Conservation (phyloP, 2,888 invertebrate genomes). For the Taphrorychus bicolor region DNA sequence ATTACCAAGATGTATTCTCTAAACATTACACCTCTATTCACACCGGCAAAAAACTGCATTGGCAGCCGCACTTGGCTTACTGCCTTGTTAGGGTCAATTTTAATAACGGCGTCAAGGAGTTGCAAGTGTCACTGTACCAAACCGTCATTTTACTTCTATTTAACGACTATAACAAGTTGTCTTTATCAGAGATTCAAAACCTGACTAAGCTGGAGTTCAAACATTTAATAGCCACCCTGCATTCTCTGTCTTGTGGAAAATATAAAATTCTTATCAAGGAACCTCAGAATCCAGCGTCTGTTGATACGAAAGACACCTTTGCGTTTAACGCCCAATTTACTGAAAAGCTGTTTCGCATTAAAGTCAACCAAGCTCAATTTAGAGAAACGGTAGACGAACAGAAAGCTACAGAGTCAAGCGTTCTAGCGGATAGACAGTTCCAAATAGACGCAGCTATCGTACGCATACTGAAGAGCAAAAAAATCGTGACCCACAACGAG, state of each 20-base stretch:
- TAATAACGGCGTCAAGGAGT: constrained; percentile 85
- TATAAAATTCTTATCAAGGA: constrained; percentile 83
- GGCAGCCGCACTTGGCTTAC: constrained; percentile 96
- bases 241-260: constrained; percentile 95
- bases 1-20: constrained; percentile 91
- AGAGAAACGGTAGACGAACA: constrained; percentile 86
- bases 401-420: constrained; percentile 93
- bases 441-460: constrained; percentile 99
- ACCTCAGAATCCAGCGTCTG: constrained; percentile 87
- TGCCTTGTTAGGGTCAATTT: constrained; percentile 91
- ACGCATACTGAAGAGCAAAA: constrained; percentile 97
- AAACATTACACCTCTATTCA: constrained; percentile 96
- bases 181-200: constrained; percentile 84
- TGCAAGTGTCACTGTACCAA: constrained; percentile 97
- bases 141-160: constrained; percentile 90
- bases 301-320: constrained; percentile 80
- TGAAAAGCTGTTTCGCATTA: constrained; percentile 94
- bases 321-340: constrained; percentile 88
- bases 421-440: constrained; percentile 97
- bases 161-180: constrained; percentile 82
- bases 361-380: constrained; percentile 93
- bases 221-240: constrained; percentile 89
- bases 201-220: constrained; percentile 91
- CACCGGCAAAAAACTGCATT: constrained; percentile 94
- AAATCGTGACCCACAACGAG: constrained; percentile 90